Base-by-base conservation (phyloP, 2,888 invertebrate genomes). In the Drosophila anomelani region DNA sequence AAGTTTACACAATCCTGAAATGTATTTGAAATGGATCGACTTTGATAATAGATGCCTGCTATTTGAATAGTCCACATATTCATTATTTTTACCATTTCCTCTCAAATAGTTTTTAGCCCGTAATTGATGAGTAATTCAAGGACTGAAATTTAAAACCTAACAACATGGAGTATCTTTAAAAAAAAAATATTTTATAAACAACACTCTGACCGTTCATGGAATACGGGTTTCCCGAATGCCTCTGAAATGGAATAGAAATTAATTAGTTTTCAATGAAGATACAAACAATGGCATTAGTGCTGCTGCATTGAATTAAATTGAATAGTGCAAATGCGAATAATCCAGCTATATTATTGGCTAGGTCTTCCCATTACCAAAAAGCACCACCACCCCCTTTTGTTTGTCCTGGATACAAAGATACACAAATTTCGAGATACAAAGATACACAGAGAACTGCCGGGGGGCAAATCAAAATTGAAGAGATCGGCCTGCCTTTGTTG, bases 381-480 rank as follows among this genome's bases (percentile, higher is more conserved):
- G 26, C 26, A 4, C 20, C 51, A 6, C 34, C 13, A 8, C 26
- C 26, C 20, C 15, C 49, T 20, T 5, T 9, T 10, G 34, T 23
- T 23, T 36, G 36, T 23, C 6, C 10, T 53, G 15, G 4, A 60
- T 39, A 29, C 53, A 41, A 17, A 29, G 32, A 55, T 36, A 46
- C 29, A 29, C n/a, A 36, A 29, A 20, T 58, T 58, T 62, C 8
- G 17, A 29, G 62, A 23, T 38, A 32, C 13, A 39, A 34, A 64
- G 57, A 20, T 43, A 38, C 39, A 47, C 39, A 53, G n/a, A 29
- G 26, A 23, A 23, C 23, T 29, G 36, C 68, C 41, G 13, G 6
- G 29, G 67, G 69, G 53, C 23, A 29, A 70, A 54, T 70, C 59
- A 54, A 56, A 67, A 59, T 36, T 59, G 53, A 59, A 39, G 70